phyloP scores from a whole-genome alignment of 1,140 invertebrate species.

The Aphelinus certus region DNA sequence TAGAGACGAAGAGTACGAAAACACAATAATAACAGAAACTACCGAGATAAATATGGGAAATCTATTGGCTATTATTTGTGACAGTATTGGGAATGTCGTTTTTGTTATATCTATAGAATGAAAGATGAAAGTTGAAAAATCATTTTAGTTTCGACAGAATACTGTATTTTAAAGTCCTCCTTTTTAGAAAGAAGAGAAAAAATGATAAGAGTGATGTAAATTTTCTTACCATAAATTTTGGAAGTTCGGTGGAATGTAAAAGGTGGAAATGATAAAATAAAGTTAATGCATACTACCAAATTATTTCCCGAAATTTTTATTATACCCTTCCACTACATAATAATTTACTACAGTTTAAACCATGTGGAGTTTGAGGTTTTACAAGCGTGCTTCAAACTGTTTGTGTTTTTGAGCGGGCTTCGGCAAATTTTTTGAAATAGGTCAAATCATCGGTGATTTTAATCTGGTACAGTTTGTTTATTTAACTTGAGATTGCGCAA shows the following conservation, averaged over 20 bases:
- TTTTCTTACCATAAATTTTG: conserved; percentile 36
- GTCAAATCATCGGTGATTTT: too few relatives aligned
- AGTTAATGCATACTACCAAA: conserved; percentile 36
- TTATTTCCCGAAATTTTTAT: background rate
- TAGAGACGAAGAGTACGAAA: too few relatives aligned
- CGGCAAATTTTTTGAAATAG: too few relatives aligned
- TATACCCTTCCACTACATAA: too few relatives aligned
- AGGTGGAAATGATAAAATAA: conserved; percentile 40
- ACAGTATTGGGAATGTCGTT: background rate
- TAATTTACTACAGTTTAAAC: too few relatives aligned
- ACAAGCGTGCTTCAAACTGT: too few relatives aligned
- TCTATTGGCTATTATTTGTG: background rate
- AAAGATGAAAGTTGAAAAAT: conserved; percentile 10
- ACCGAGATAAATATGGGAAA: conserved; percentile 6
- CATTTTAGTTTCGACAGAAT: background rate
- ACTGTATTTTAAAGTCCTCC: conserved; percentile 18
- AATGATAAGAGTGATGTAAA: conserved; percentile 30
- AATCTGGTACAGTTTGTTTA: too few relatives aligned
- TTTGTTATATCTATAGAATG: conserved; percentile 12
- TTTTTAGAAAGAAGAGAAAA: conserved; percentile 13
- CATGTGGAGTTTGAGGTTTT: too few relatives aligned
- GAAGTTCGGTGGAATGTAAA: conserved; percentile 37
- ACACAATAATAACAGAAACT: conserved; percentile 11
- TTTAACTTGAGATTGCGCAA: too few relatives aligned
- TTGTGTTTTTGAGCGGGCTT: too few relatives aligned